Percentiles rank a stretch among this genome's conserved stretches.
Evolutionary conservation across 1,140 invertebrate species (phyloP).

Genomic region (Drosophila paulistorum): DNA sequence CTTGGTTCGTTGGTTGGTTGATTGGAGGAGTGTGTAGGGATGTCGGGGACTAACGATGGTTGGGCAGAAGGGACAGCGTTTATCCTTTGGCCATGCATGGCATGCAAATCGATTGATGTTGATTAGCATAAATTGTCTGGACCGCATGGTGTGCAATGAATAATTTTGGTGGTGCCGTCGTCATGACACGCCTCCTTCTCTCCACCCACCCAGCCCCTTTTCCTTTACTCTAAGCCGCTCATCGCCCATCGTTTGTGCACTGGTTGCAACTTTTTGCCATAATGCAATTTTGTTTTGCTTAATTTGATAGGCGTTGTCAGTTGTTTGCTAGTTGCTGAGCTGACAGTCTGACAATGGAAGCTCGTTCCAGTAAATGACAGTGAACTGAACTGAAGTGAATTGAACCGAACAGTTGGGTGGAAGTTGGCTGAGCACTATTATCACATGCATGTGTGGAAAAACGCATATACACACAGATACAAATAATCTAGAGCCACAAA

Average conservation of each 20-base stretch:
- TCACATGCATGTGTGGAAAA: background rate
- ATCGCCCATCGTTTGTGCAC: slow-evolving; percentile 28
- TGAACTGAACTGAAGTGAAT: slow-evolving; percentile 7
- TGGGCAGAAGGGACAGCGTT: slow-evolving; percentile 35
- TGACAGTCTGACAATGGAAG: slow-evolving; percentile 61
- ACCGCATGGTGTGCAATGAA: slow-evolving; percentile 79
- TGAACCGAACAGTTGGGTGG: background rate
- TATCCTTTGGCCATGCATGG: slow-evolving; percentile 55
- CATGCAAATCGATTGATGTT: slow-evolving; percentile 82
- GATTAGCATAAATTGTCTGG: slow-evolving; percentile 82
- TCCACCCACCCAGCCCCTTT: background rate
- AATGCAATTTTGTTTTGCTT: slow-evolving; percentile 81
- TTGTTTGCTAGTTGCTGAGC: slow-evolving; percentile 42
- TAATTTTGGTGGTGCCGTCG: slow-evolving; percentile 70
- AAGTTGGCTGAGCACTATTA: background rate
- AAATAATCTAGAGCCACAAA: background rate
- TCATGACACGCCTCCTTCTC: slow-evolving; percentile 44
- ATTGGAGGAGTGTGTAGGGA: background rate
- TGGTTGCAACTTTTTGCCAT: slow-evolving; percentile 62
- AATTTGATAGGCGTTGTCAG: slow-evolving; percentile 80
- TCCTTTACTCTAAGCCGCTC: no score
- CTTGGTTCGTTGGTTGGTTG: no score
- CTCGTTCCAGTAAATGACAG: slow-evolving; percentile 46
- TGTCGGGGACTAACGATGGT: background rate
- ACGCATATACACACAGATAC: background rate